Evolutionary conservation across 1,140 invertebrate species (phyloP).

Genomic region (Papilio polytes): DNA sequence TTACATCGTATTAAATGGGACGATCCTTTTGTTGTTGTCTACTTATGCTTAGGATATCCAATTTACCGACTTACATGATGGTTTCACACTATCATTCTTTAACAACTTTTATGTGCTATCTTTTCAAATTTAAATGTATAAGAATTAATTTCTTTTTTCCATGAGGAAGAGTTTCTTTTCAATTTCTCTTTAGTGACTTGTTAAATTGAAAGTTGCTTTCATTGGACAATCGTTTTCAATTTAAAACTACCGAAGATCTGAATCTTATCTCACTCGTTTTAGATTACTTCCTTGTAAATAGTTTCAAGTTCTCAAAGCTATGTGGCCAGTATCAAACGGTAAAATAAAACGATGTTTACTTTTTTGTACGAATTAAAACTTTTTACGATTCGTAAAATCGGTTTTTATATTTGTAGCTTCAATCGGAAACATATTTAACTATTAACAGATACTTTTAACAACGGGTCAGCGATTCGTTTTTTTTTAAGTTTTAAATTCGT

Average conservation of each 20-base stretch:
- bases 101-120: not conserved
- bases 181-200: not conserved
- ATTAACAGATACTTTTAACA: not conserved
- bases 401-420: not conserved
- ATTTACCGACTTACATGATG: not conserved
- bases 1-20: constrained; percentile 48
- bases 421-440: not conserved
- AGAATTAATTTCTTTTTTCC: too few relatives aligned
- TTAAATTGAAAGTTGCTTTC: not conserved
- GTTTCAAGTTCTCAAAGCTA: not conserved
- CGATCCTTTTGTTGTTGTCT: constrained; percentile 31
- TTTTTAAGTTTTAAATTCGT: not conserved
- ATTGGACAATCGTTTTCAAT: not conserved
- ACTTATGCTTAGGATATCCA: not conserved
- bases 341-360: not conserved
- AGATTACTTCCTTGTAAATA: not conserved
- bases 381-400: not conserved
- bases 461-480: not conserved
- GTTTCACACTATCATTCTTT: not conserved
- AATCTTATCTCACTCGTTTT: not conserved
- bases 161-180: too few relatives aligned
- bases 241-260: not conserved
- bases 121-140: too few relatives aligned
- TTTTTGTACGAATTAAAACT: not conserved
- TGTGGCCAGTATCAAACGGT: not conserved